Evolutionary conservation across 2,888 invertebrate species (phyloP).

Genomic region (Drosophila pseudotalamancana): DNA sequence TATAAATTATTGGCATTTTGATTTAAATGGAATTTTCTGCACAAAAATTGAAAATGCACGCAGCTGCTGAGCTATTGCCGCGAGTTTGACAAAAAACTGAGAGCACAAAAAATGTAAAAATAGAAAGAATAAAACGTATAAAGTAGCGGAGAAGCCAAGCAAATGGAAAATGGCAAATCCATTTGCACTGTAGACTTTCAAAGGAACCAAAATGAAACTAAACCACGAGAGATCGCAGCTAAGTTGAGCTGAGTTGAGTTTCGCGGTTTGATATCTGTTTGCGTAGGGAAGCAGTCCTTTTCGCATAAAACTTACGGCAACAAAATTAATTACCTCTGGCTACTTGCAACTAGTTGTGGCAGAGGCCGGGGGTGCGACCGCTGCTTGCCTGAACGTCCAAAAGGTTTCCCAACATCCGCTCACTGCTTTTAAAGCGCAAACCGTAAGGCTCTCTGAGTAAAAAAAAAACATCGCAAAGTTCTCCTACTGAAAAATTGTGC

Average conservation of each 20-base stretch:
- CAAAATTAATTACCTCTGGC: conserved; percentile 83
- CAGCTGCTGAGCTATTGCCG: conserved; percentile 20
- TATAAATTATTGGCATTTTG: too few species aligned
- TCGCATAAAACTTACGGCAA: conserved; percentile 64
- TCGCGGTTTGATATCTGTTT: conserved; percentile 48
- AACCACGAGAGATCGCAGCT: neutral
- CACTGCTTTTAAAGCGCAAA: conserved; percentile 62
- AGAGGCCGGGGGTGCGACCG: neutral
- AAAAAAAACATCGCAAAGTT: conserved; percentile 50
- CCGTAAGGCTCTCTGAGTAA: conserved; percentile 38
- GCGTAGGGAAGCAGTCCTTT: conserved; percentile 6
- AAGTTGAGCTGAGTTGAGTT: conserved; percentile 24
- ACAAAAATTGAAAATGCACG: conserved; percentile 23
- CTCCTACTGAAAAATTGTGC: conserved; percentile 59
- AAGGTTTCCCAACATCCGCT: conserved; percentile 66
- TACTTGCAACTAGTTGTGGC: conserved; percentile 74
- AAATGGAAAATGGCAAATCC: conserved; percentile 69
- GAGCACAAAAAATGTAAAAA: conserved; percentile 4
- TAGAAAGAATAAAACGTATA: conserved; percentile 22
- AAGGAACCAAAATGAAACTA: conserved; percentile 33
- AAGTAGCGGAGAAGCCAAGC: conserved; percentile 57
- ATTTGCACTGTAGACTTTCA: conserved; percentile 69
- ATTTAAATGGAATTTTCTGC: conserved; percentile 33
- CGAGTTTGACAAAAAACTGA: conserved; percentile 30
- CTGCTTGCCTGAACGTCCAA: conserved; percentile 54